Evolutionary conservation across 2,113 vertebrate genomes (phyloP).

Genomic region (Gila orcuttii): DNA sequence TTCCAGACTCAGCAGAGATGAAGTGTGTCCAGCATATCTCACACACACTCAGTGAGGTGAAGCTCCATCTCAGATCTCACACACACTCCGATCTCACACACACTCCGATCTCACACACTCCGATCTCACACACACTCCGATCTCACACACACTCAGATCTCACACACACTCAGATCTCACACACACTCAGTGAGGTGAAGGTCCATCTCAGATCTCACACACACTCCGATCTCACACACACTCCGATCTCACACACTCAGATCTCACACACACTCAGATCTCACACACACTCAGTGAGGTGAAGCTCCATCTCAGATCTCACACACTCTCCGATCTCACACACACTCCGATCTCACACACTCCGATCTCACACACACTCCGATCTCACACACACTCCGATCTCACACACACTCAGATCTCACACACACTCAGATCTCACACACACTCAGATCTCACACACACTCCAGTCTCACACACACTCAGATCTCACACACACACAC

Average conservation of each 20-base stretch:
- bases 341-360: too few species aligned
- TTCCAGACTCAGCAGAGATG: slow-evolving; percentile 4
- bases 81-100: too few species aligned
- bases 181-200: neutral
- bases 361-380: neutral
- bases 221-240: neutral
- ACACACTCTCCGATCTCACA: too few species aligned
- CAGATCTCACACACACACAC: neutral
- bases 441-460: too few species aligned
- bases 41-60: neutral
- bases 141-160: too few species aligned
- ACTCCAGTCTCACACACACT: too few species aligned
- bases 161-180: neutral
- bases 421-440: neutral
- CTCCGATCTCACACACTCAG: too few species aligned
- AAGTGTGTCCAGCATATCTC: neutral
- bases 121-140: too few species aligned
- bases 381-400: neutral
- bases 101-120: neutral
- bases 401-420: neutral
- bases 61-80: too few species aligned
- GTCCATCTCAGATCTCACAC: neutral
- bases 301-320: neutral
- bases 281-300: neutral
- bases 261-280: neutral